These are phyloP conservation scores for Orgyia antiqua DNA, from an alignment of 2,888 invertebrate species.

Conservation along the genomic window DNA sequence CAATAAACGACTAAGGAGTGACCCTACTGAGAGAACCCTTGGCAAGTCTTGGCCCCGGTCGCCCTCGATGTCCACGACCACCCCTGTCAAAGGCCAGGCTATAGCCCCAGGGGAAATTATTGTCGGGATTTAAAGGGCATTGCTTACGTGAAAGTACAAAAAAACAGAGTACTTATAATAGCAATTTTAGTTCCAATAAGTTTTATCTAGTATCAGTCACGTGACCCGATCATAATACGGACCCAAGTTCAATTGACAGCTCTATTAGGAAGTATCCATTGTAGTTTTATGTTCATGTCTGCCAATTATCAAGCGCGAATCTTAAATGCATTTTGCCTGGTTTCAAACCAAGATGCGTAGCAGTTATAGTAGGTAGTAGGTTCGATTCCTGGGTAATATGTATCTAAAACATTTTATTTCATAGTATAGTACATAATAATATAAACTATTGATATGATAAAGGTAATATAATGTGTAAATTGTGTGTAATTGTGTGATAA, in stretches of 20 bases:
- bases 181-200: slow-evolving; percentile 47
- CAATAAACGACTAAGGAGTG: slow-evolving; percentile 67
- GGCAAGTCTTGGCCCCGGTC: slow-evolving; percentile 59
- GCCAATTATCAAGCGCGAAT: too few species aligned
- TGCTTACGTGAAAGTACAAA: slow-evolving; percentile 68
- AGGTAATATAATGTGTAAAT: too few species aligned
- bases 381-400: too few species aligned
- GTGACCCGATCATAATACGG: slow-evolving; percentile 34
- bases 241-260: slow-evolving; percentile 30
- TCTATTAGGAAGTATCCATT: slow-evolving; percentile 18
- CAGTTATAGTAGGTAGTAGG: too few species aligned
- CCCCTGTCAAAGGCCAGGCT: slow-evolving; percentile 72
- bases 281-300: too few species aligned
- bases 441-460: too few species aligned
- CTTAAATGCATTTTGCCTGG: too few species aligned
- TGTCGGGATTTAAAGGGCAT: slow-evolving; percentile 78
- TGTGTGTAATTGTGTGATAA: too few species aligned
- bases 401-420: too few species aligned
- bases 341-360: too few species aligned
- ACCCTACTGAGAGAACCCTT: slow-evolving; percentile 56
- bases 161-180: slow-evolving; percentile 64
- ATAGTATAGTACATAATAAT: too few species aligned
- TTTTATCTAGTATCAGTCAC: slow-evolving; percentile 57
- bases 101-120: slow-evolving; percentile 74
- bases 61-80: slow-evolving; percentile 65